Evolutionary conservation across 2,113 vertebrate species (phyloP).

Genomic region (Lophius piscatorius): DNA sequence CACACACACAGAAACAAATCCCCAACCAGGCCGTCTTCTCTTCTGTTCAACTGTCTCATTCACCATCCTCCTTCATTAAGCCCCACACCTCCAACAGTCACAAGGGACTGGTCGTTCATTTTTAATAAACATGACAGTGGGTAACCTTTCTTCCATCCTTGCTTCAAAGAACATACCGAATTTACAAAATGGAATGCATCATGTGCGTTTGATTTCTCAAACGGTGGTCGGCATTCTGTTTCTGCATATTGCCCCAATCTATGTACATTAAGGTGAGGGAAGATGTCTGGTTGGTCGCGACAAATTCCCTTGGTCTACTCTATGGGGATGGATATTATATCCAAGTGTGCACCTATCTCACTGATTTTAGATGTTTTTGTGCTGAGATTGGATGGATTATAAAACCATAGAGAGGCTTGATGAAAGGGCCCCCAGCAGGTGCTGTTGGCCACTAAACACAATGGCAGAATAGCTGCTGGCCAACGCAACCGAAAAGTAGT

Average conservation of each 20-base stretch:
- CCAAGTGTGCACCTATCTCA: not conserved
- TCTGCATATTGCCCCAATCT: not conserved
- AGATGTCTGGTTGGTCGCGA: no score
- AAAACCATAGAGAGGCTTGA: constrained; percentile 39
- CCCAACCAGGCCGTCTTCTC: constrained; percentile 50
- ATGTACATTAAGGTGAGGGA: not conserved
- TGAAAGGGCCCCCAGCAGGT: constrained; percentile 77
- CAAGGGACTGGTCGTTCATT: constrained; percentile 71
- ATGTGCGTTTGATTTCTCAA: constrained; percentile 1
- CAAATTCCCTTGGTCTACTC: no score
- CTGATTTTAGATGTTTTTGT: constrained; percentile 18
- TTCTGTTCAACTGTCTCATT: constrained; percentile 56
- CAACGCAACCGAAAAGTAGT: constrained; percentile 31
- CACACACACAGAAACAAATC: constrained; percentile 36
- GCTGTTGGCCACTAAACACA: constrained; percentile 69
- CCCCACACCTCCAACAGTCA: constrained; percentile 80
- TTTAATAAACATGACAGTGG: constrained; percentile 42
- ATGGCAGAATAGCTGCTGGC: constrained; percentile 58
- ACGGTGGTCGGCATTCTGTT: not conserved
- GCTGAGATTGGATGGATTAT: constrained; percentile 28
- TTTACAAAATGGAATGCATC: constrained; percentile 9
- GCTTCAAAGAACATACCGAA: constrained; percentile 22
- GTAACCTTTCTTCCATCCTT: constrained; percentile 20
- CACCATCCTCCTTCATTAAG: constrained; percentile 64
- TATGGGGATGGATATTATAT: not conserved